Evolutionary conservation across 1,140 invertebrate species (phyloP).

Genomic region (Carposina sasakii): DNA sequence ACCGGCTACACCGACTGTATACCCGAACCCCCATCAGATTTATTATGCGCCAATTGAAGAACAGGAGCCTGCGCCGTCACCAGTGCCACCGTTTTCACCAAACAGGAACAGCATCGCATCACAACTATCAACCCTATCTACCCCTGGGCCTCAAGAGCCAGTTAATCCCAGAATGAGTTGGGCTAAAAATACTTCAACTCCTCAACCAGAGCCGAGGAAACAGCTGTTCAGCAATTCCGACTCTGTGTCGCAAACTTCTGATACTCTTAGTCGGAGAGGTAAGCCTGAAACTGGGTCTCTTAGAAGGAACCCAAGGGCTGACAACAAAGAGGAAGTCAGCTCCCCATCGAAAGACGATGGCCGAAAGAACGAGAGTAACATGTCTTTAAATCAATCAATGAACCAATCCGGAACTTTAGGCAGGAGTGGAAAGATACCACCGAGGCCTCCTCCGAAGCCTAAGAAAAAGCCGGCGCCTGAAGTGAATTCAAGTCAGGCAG

Average conservation of each 20-base stretch:
- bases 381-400: slow-evolving; percentile 22
- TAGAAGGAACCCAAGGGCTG: slow-evolving; percentile 44
- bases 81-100: slow-evolving; percentile 39
- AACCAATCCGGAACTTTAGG: slow-evolving; percentile 59
- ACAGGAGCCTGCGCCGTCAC: slow-evolving; percentile 70
- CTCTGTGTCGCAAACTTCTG: slow-evolving; percentile 36
- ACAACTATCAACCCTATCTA: slow-evolving; percentile 48
- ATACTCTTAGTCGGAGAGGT: slow-evolving; percentile 52
- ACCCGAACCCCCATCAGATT: slow-evolving; percentile 56
- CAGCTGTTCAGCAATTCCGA: slow-evolving; percentile 41
- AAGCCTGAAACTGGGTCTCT: slow-evolving; percentile 64
- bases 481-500: slow-evolving; percentile 57
- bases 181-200: slow-evolving; percentile 66
- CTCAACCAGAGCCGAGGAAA: slow-evolving; percentile 56
- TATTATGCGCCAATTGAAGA: slow-evolving; percentile 79
- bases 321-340: slow-evolving; percentile 41
- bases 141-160: slow-evolving; percentile 58
- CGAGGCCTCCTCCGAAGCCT: slow-evolving; percentile 85
- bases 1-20: slow-evolving; percentile 73
- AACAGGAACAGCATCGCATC: slow-evolving; percentile 54
- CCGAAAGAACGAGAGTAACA: slow-evolving; percentile 49
- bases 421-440: slow-evolving; percentile 80
- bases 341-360: slow-evolving; percentile 58
- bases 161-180: slow-evolving; percentile 64
- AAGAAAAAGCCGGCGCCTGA: slow-evolving; percentile 78